Evolutionary conservation across 2,113 vertebrate species (phyloP), one percentile per base, ranked within the genome.

Genomic region (Eclectus roratus): DNA sequence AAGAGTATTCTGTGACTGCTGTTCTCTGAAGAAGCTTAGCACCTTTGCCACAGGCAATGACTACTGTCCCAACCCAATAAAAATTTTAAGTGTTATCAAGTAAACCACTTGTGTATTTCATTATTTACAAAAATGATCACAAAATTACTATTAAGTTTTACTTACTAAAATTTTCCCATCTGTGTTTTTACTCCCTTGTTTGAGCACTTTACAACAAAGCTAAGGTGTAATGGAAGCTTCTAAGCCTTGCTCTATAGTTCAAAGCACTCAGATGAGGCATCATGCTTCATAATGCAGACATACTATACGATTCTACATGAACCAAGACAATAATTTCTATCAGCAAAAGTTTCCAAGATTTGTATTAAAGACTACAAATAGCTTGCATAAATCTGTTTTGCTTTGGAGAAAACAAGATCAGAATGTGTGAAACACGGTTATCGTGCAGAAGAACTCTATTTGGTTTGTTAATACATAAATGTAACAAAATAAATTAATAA

Each of bases 241-340:
- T 27, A 73, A 47, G 13, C 20, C 13, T 55, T 79, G 25, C 37
- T 64, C 25, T 17, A 6, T 10, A 20, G 6, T 12, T 9, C 24
- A 28, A 64, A 69, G 24, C 24, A 41, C 37, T 23, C 41, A 33
- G 7, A 68, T 44, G 20, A 77, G 23, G 6, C 15, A 33, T 17
- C 8, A 5, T 19, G 43, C 14, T 64, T 55, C 24, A 7, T 12
- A 83, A 28, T 8, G 6, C 17, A 58, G 61, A 49, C 6, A 55
- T 2, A 58, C 6, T 31, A 33, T 15, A 10, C 0, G 1, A 44
- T 37, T 33, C 11, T 27, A 68, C 25, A 3, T 19, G 12, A 35
- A 53, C 17, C 6, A 27, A 41, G 17, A 23, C 6, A 81, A 7
- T 20, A 44, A 50, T 28, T 9, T 58, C 33, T 33, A 23, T n/a